A percentile compares a stretch with the other conserved stretches of the same genome.
Conservation (phyloP, 2,797 vertebrate genomes). For the Syngnathus rostellatus region DNA sequence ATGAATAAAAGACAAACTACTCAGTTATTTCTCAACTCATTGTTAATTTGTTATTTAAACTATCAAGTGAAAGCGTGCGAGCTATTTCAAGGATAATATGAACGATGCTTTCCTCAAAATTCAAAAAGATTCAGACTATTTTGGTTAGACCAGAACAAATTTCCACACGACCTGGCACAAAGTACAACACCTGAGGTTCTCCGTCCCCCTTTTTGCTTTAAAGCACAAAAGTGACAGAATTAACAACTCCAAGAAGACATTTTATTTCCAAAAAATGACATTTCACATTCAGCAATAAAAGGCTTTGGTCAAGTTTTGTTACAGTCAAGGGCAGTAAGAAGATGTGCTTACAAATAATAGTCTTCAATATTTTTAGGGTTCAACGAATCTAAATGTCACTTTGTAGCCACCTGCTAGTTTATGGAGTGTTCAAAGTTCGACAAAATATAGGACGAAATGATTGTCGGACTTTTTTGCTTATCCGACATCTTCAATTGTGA, state of each 20-base stretch:
- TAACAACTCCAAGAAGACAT: background rate
- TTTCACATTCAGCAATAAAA: conserved; percentile 38
- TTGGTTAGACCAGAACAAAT: too few relatives aligned
- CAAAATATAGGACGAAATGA: background rate
- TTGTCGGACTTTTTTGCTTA: background rate
- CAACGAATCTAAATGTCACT: background rate
- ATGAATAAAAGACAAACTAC: background rate
- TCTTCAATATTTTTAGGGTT: background rate
- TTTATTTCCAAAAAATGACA: conserved; percentile 37
- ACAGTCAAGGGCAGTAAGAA: conserved; percentile 15
- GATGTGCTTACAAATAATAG: conserved; percentile 11
- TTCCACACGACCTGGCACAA: too few relatives aligned
- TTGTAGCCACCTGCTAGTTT: background rate
- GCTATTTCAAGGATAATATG: too few relatives aligned
- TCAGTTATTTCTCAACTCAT: background rate
- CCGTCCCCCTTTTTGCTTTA: background rate
- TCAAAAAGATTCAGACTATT: too few relatives aligned
- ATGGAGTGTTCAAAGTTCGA: background rate
- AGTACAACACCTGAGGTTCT: too few relatives aligned
- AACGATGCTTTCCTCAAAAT: too few relatives aligned
- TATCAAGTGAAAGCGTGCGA: too few relatives aligned
- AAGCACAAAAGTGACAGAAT: background rate
- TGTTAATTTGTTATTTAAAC: too few relatives aligned
- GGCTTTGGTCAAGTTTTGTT: conserved; percentile 21
- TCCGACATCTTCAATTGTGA: background rate